Percentiles rank a stretch among this genome's conserved stretches.
Conservation (phyloP, 2,888 invertebrate species). For the Cataglyphis livida region DNA sequence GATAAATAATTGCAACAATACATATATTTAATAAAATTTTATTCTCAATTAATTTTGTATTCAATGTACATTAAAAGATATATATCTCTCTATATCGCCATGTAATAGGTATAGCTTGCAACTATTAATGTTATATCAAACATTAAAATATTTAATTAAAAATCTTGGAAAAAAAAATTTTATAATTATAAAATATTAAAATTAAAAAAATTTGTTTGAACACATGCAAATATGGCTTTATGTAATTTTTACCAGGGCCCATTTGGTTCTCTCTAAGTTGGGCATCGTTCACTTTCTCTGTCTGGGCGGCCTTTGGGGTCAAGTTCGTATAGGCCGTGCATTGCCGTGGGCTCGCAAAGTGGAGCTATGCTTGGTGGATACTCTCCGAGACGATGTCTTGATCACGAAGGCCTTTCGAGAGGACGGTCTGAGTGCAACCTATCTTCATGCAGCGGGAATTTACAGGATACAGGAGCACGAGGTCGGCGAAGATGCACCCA, state of each 20-base stretch:
- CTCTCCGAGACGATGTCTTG: slow-evolving; percentile 85
- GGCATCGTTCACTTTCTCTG: slow-evolving; percentile 87
- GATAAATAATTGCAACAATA: not conserved
- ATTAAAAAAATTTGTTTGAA: not conserved
- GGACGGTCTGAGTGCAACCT: slow-evolving; percentile 85
- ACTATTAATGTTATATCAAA: not conserved
- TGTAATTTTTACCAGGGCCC: slow-evolving; percentile 78
- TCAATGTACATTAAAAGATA: not conserved
- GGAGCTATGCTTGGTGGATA: slow-evolving; percentile 86
- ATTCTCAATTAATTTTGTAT: not conserved
- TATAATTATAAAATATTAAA: not conserved
- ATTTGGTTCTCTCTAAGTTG: slow-evolving; percentile 84
- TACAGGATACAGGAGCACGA: slow-evolving; percentile 85
- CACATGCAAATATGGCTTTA: not conserved
- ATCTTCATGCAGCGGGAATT: slow-evolving; percentile 86
- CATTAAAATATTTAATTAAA: not conserved
- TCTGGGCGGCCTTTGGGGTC: slow-evolving; percentile 88
- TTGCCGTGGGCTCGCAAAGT: slow-evolving; percentile 87
- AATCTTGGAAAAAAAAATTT: not conserved
- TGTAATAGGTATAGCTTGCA: not conserved
- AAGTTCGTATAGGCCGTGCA: slow-evolving; percentile 86
- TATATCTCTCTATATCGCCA: not conserved
- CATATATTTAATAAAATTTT: not conserved
- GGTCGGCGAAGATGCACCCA: slow-evolving; percentile 79
- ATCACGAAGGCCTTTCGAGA: slow-evolving; percentile 86